Evolutionary conservation across 2,113 vertebrate species (phyloP), one percentile per base, ranked within the genome.

Genomic region (Pachypanchax playfairii): DNA sequence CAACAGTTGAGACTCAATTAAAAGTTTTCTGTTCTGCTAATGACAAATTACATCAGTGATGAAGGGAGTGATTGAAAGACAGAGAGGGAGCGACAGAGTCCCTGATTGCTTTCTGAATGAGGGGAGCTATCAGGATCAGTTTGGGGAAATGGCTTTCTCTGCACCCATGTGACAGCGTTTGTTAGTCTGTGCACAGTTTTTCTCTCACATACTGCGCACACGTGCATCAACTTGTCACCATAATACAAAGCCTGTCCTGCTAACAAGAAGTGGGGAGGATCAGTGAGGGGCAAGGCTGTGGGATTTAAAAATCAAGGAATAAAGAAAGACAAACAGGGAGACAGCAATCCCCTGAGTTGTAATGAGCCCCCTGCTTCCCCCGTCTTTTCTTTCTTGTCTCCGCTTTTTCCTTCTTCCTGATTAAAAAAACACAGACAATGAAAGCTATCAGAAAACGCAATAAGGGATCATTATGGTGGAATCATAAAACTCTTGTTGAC

Each of bases 81-180:
- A 64, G 36, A 73, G 61, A 58, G 51, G 65, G 68, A 69, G 77
- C 51, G 29, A 5, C 70, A 57, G 55, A 67, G 58, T 63, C 64
- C 53, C 77, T 83, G 85, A 88, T 89, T 89, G 80, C 83, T 88
- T 87, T 83, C 58, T 67, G 83, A 85, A 83, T 67, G 74, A 85
- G 73, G 44, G 29, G 39, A 53, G 61, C 70, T 65, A 79, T 87
- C 79, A 73, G 61, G 71, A 49, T 53, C 61, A 46, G 73, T 77
- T 69, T 75, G 44, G 58, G 63, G 48, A 74, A 65, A 81, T n/a
- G 56, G 31, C 42, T 67, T 28, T 41, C 46, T 33, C 29, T n/a
- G 33, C 73, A 60, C 59, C 51, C 53, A 39, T 61, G 36, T 60
- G 46, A 71, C 52, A 66, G 58, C 56, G 35, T 48, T 29, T 63